A percentile compares a stretch with the other conserved stretches of the same genome.
phyloP scores from a whole-genome alignment of 2,113 vertebrate species.

The Chrysochloris asiatica region DNA sequence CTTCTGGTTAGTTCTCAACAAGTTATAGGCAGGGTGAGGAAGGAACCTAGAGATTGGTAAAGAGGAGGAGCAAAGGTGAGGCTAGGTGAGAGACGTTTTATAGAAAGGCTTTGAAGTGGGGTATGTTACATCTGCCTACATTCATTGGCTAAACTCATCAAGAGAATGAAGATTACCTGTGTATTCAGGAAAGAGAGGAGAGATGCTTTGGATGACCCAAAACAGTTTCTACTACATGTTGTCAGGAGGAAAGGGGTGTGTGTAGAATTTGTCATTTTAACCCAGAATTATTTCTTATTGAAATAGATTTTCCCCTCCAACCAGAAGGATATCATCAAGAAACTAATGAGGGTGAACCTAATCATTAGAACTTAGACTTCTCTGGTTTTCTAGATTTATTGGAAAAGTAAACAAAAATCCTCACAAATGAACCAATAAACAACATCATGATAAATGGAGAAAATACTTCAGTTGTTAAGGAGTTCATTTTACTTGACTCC shows the following conservation, averaged over 20 bases:
- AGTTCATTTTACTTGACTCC: too few relatives aligned
- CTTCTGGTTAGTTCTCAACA: not conserved
- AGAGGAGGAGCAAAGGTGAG: not conserved
- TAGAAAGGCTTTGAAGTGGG: not conserved
- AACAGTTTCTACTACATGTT: not conserved
- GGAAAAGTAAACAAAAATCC: too few relatives aligned
- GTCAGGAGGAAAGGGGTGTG: not conserved
- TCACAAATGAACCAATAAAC: too few relatives aligned
- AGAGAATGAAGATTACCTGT: not conserved
- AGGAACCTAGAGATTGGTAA: not conserved
- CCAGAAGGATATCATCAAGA: not conserved
- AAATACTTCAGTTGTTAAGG: too few relatives aligned
- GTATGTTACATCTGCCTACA: not conserved
- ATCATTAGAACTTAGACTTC: not conserved
- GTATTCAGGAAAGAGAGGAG: not conserved
- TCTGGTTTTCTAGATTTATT: constrained; percentile 17
- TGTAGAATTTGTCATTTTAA: not conserved
- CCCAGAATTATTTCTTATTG: not conserved
- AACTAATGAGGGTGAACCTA: not conserved
- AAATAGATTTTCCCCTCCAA: not conserved
- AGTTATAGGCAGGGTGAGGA: not conserved
- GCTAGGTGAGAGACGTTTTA: not conserved
- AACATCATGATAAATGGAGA: too few relatives aligned
- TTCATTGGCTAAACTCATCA: not conserved
- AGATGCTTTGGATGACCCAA: not conserved